A percentile compares a stretch with the other conserved stretches of the same genome.
Conservation (phyloP, 2,797 vertebrate species). For the Chelidonichthys spinosus region DNA sequence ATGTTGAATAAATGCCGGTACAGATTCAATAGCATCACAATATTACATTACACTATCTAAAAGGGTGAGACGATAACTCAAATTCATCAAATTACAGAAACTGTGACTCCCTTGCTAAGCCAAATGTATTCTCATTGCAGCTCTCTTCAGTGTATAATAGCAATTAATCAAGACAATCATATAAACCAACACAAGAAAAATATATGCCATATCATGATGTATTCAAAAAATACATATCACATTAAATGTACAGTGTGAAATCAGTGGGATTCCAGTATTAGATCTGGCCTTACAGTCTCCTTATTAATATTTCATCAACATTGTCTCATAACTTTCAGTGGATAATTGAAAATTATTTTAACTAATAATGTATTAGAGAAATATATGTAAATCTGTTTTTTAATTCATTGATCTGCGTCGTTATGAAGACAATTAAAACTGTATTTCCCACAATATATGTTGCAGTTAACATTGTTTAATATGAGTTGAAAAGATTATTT, state of each 20-base stretch:
- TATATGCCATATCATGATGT: too few relatives aligned
- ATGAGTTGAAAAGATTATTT: background rate
- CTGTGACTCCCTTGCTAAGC: background rate
- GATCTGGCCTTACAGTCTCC: too few relatives aligned
- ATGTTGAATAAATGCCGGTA: background rate
- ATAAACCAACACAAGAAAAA: too few relatives aligned
- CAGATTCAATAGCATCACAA: conserved; percentile 1
- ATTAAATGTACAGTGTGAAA: background rate
- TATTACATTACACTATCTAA: background rate
- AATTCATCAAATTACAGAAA: background rate
- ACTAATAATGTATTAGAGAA: background rate
- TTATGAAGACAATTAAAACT: background rate
- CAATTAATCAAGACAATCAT: too few relatives aligned
- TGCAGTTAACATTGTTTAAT: background rate
- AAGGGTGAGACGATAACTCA: background rate
- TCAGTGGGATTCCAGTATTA: background rate
- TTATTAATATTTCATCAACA: background rate
- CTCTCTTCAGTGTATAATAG: background rate
- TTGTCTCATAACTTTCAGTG: background rate
- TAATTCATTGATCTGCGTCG: background rate
- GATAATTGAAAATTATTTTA: background rate
- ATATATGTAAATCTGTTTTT: background rate
- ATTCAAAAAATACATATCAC: too few relatives aligned
- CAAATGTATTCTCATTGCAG: background rate
- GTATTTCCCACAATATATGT: background rate